phyloP scores from a whole-genome alignment of 2,797 vertebrate genomes.

The Setipinna tenuifilis region DNA sequence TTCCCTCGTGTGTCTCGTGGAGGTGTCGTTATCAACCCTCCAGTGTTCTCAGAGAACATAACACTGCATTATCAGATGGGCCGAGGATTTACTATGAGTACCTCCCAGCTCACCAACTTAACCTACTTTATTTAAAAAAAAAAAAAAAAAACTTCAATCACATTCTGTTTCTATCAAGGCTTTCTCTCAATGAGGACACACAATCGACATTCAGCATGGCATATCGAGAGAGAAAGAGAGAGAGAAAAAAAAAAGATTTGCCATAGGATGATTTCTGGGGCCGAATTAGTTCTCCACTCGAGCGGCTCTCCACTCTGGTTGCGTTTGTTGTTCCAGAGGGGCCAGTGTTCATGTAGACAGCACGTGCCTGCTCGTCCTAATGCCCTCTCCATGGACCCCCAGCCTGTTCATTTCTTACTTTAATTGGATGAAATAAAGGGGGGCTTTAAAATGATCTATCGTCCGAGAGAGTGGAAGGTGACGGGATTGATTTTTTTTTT shows the following conservation, averaged over 20 bases:
- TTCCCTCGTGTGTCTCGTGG: background rate
- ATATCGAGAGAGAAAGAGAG: background rate
- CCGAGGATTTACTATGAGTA: background rate
- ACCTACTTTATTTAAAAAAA: background rate
- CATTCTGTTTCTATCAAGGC: background rate
- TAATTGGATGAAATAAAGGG: background rate
- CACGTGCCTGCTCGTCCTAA: background rate
- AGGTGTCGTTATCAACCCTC: background rate
- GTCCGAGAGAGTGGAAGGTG: background rate
- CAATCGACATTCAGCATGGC: background rate
- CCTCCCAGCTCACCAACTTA: background rate
- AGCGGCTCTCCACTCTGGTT: background rate
- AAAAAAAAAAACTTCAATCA: background rate
- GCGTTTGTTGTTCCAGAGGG: background rate
- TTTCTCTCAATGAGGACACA: background rate
- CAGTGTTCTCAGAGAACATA: background rate
- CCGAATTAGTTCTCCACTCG: too few relatives aligned
- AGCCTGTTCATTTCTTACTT: background rate
- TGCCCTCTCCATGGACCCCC: background rate
- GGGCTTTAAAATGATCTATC: conserved; percentile 17
- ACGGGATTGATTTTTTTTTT: conserved; percentile 6
- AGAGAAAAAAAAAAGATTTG: background rate
- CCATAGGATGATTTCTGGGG: background rate
- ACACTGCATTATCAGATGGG: background rate
- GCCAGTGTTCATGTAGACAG: background rate